Evolutionary conservation across 2,797 vertebrate species (phyloP), one percentile per base, ranked within the genome.

Genomic region (Tangara arthus): DNA sequence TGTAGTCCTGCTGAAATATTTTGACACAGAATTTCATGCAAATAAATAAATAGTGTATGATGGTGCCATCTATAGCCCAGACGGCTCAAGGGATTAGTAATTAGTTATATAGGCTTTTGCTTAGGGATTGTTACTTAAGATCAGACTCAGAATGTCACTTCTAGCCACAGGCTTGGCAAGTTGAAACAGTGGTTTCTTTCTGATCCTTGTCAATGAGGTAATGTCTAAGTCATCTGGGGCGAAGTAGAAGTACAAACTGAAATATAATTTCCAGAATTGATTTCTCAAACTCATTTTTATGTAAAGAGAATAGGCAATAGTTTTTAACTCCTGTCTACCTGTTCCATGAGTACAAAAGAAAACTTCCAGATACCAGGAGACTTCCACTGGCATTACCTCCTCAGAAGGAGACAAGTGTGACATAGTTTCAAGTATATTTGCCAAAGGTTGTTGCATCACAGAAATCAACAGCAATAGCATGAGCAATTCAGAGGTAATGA

Each of bases 1-100:
- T 90, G 63, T 59, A 63, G 79, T 90, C 82, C 46, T 83, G 32
- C 55, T 93, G 93, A 95, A 92, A 87, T 90, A 89, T 92, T 94
- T 79, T 96, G 59, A 88, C 84, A 52, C 59, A 66, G 47, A 82
- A 93, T 84, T 91, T 92, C 66, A 70, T 86, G 59, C 90, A 84
- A 94, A 93, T 90, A 93, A 95, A 89, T 94, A 96, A 93, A 90
- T 64, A 93, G 88, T 60, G 52, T 90, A 64, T 94, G 86, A 92
- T 83, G 66, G 65, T 94, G 91, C 85, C 84, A 82, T 92, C 90
- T 93, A 80, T 95, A 87, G 91, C 94, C 53, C 77, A 81, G 79
- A 78, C 30, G 53, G 68, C 84, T 94, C 87, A 82, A 89, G 87
- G 87, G 89, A 94, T 88, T 91, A 86, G 59, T 91, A 95, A 93